These are phyloP conservation scores for Athene cunicularia DNA, from an alignment of 2,113 vertebrate species.

Conservation along the genomic window DNA sequence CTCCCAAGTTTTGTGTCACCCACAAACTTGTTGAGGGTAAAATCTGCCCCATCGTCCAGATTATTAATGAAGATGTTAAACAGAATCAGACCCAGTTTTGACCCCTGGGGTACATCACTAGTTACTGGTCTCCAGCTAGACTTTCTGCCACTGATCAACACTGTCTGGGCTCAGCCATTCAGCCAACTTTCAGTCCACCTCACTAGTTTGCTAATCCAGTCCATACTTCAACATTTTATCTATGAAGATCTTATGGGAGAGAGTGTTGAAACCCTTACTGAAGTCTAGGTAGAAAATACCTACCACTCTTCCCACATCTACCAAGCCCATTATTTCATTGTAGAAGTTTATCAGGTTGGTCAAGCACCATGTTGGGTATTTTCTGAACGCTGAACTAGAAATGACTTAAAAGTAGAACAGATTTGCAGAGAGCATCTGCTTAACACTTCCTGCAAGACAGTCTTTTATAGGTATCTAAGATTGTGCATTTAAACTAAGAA, in stretches of 20 bases:
- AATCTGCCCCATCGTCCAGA: background rate
- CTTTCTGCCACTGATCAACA: background rate
- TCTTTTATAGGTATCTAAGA: constrained; percentile 8
- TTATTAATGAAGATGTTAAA: background rate
- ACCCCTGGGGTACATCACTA: background rate
- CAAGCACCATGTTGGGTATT: background rate
- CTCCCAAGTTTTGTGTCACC: background rate
- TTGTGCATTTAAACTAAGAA: background rate
- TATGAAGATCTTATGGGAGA: background rate
- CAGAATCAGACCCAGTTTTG: background rate
- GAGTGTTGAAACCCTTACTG: background rate
- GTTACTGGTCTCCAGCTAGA: background rate
- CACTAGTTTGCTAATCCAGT: background rate
- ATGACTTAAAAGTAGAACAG: background rate
- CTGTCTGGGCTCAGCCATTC: background rate
- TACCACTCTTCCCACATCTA: background rate
- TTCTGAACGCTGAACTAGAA: background rate
- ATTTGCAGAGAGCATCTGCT: constrained; percentile 8
- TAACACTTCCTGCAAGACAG: background rate
- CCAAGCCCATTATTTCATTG: background rate
- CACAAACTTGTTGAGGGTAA: background rate
- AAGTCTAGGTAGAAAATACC: background rate
- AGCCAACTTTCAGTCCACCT: background rate
- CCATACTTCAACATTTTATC: background rate
- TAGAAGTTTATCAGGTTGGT: background rate